These are phyloP conservation scores for Ibycter americanus DNA, from an alignment of 2,797 vertebrate species.

Conservation along the genomic window DNA sequence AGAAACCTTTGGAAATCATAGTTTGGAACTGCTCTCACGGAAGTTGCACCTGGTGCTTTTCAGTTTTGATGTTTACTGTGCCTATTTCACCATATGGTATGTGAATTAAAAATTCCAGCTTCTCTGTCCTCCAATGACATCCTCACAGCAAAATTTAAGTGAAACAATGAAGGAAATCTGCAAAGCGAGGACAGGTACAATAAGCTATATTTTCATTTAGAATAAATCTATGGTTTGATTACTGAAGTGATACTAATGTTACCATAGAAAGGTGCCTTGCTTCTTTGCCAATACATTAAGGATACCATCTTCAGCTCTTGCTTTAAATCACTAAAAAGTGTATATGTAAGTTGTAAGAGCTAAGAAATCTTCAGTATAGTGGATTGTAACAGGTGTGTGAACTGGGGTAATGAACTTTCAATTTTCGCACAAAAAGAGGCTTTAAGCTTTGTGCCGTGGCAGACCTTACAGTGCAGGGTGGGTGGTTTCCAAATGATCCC, in stretches of 20 bases:
- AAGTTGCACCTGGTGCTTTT: background rate
- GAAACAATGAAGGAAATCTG: background rate
- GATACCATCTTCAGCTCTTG: background rate
- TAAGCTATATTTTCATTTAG: background rate
- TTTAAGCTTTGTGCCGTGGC: background rate
- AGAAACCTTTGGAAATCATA: background rate
- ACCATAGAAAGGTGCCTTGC: background rate
- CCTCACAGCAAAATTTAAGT: background rate
- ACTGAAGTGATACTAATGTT: background rate
- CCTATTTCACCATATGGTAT: background rate
- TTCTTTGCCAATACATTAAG: background rate
- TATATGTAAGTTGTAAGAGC: background rate
- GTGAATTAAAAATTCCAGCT: background rate
- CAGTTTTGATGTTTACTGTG: background rate
- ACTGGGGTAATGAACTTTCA: background rate
- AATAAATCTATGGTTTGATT: background rate
- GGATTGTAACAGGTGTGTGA: accelerated
- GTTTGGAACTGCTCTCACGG: background rate
- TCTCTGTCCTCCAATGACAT: background rate
- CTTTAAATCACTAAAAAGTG: background rate
- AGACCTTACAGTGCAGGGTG: background rate
- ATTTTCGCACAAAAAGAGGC: background rate
- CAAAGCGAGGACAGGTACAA: background rate
- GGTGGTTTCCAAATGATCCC: background rate
- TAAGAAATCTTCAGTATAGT: background rate